These are phyloP conservation scores for Aphrophora alni DNA, from an alignment of 2,888 invertebrate genomes.

Conservation along the genomic window DNA sequence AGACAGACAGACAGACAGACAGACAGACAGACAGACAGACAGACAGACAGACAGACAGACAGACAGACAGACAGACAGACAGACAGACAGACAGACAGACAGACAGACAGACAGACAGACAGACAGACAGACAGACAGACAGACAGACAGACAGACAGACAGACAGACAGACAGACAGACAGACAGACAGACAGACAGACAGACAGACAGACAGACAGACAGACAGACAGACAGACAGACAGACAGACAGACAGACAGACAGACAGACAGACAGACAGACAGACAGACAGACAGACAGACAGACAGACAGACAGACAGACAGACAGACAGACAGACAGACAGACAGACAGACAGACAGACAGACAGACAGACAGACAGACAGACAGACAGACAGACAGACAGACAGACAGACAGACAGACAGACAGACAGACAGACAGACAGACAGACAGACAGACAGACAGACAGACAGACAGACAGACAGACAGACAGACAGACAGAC, in stretches of 20 bases:
- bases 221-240: neutral
- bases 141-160: slow-evolving; percentile 7
- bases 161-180: neutral
- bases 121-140: slow-evolving; percentile 4
- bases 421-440: too few relatives aligned
- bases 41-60: slow-evolving; percentile 14
- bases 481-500: too few relatives aligned
- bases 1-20: slow-evolving; percentile 14
- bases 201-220: neutral
- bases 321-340: too few relatives aligned
- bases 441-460: too few relatives aligned
- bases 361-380: too few relatives aligned
- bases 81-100: slow-evolving; percentile 14
- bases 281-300: too few relatives aligned
- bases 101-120: slow-evolving; percentile 6
- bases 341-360: too few relatives aligned
- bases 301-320: too few relatives aligned
- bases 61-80: slow-evolving; percentile 12
- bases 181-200: neutral
- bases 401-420: too few relatives aligned
- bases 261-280: too few relatives aligned
- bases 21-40: slow-evolving; percentile 14
- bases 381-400: neutral
- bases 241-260: neutral
- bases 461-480: too few relatives aligned